Base-by-base conservation (phyloP, 2,113 vertebrate species). In the Esox niger region DNA sequence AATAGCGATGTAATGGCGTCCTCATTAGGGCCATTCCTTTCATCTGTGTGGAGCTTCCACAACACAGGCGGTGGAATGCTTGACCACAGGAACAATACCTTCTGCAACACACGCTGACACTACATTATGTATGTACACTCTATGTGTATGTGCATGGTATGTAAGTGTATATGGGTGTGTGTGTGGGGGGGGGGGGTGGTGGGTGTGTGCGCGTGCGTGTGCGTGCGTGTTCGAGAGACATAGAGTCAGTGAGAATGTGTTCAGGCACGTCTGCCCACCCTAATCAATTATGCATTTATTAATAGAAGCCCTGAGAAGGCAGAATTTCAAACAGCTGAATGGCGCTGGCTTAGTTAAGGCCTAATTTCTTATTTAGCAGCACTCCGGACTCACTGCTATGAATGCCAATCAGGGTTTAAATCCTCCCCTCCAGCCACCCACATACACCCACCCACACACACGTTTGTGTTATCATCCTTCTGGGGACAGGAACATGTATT, bases 251-350 rank as follows among this genome's bases (percentile, higher is more conserved):
- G 59, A 62, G 80, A 80, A 77, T 75, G 85, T 84, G 80, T 82
- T 83, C 80, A 84, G 75, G 86, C 86, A 82, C 79, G 77, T 84
- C 79, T 82, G 74, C 81, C 73, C 75, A 69, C 46, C 73, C 79
- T 86, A 87, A 89, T 90, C 87, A 91, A 88, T 89, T 88, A 88
- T 88, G 86, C 81, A 90, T 89, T 88, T 88, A 88, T 90, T 89
- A 90, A 87, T 84, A 90, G 87, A 85, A 85, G 87, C 83, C 84
- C 81, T 86, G 88, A 87, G 86, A 89, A 88, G 88, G 86, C 84
- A 85, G 84, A 84, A 86, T 90, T 88, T 89, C 84, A 87, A 88
- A 89, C 84, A 88, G 87, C 85, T 84, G 84, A 89, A 90, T 84
- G 79, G 78, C 82, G 86, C 87, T 43, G 86, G 83, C 82, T 86